phyloP scores from a whole-genome alignment of 2,113 vertebrate species.

The Ctenomys sociabilis region DNA sequence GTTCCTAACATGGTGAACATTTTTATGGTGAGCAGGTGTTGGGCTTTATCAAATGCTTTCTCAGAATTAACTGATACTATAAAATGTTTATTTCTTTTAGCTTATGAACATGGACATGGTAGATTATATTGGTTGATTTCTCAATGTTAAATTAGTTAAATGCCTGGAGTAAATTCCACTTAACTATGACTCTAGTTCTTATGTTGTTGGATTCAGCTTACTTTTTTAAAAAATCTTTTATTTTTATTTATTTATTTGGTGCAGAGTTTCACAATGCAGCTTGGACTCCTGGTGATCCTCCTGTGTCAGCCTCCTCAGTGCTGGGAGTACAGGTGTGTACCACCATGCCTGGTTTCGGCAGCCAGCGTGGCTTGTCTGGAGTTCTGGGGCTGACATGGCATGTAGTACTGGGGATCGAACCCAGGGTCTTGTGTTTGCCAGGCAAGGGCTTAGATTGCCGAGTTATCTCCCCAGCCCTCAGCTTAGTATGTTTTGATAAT shows the following conservation, averaged over 20 bases:
- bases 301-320: too few relatives aligned
- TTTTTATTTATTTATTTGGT: too few relatives aligned
- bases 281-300: too few relatives aligned
- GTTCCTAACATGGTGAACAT: background rate
- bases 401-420: too few relatives aligned
- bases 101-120: background rate
- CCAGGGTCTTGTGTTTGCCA: too few relatives aligned
- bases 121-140: background rate
- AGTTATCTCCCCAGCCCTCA: too few relatives aligned
- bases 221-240: background rate
- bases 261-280: too few relatives aligned
- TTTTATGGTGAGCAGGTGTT: background rate
- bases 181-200: background rate
- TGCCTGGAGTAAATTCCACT: background rate
- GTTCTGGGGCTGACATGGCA: too few relatives aligned
- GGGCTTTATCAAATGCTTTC: background rate
- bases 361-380: too few relatives aligned
- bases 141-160: slow-evolving; percentile 14
- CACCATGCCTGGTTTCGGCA: too few relatives aligned
- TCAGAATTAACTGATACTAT: slow-evolving; percentile 14
- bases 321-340: too few relatives aligned
- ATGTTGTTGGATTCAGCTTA: background rate
- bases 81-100: slow-evolving; percentile 3
- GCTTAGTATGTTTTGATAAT: background rate
- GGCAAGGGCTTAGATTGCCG: too few relatives aligned